Conservation (phyloP, 2,113 vertebrate genomes). For the Tyrannus savana region DNA sequence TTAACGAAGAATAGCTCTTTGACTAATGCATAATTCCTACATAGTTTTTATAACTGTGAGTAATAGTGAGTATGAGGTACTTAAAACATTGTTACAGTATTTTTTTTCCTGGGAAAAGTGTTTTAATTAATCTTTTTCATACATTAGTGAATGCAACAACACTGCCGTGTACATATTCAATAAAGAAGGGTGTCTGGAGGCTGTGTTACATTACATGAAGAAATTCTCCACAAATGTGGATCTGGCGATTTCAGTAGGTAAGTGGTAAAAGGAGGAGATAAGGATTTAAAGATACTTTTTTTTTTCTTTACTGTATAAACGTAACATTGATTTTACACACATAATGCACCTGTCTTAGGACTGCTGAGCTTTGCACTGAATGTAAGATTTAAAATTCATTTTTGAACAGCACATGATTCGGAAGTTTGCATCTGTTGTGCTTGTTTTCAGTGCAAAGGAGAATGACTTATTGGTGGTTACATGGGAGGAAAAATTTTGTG, state of each 20-base stretch:
- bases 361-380: not conserved
- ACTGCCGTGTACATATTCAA: slow-evolving; percentile 90
- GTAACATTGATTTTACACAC: not conserved
- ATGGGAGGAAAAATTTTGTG: not conserved
- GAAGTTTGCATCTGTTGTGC: not conserved
- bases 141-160: slow-evolving; percentile 88
- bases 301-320: not conserved
- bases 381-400: not conserved
- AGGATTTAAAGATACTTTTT: not conserved
- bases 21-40: not conserved
- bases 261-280: slow-evolving; percentile 33
- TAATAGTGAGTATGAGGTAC: not conserved
- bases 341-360: not conserved
- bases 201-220: slow-evolving; percentile 86
- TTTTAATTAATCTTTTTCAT: not conserved
- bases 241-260: slow-evolving; percentile 91
- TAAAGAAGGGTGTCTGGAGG: slow-evolving; percentile 87
- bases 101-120: not conserved
- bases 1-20: not conserved
- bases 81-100: not conserved
- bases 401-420: not conserved
- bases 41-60: not conserved
- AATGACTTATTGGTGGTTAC: not conserved
- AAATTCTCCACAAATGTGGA: slow-evolving; percentile 84
- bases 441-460: not conserved